phyloP scores from a whole-genome alignment of 2,888 invertebrate species.

The Spilarctia lutea region DNA sequence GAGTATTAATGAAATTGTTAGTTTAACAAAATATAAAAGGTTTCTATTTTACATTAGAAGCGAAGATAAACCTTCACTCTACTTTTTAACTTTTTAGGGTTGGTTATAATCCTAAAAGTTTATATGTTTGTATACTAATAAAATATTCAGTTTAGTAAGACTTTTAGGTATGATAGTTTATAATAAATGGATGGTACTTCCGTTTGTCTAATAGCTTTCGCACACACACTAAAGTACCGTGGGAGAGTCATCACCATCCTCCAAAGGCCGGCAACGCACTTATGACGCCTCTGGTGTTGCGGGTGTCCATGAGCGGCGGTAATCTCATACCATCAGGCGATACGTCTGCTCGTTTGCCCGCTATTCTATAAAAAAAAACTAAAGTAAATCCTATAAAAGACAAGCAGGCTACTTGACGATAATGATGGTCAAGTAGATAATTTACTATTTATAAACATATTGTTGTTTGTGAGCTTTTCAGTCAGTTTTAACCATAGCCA shows the following conservation, averaged over 20 bases:
- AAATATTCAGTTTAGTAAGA: background rate
- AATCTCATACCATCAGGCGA: too few relatives aligned
- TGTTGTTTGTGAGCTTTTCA: background rate
- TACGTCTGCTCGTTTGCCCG: too few relatives aligned
- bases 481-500: background rate
- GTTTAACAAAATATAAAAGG: background rate
- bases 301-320: too few relatives aligned
- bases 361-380: too few relatives aligned
- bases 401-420: background rate
- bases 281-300: too few relatives aligned
- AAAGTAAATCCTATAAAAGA: background rate
- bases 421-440: background rate
- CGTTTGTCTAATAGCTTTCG: background rate
- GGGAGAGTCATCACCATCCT: too few relatives aligned
- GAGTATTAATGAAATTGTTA: background rate
- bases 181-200: background rate
- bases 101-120: too few relatives aligned
- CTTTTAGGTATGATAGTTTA: background rate
- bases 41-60: background rate
- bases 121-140: too few relatives aligned
- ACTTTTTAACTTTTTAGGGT: background rate
- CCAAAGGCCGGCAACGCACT: too few relatives aligned
- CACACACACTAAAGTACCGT: background rate
- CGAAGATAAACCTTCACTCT: background rate
- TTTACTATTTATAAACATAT: background rate